These are phyloP conservation scores for Pygoscelis antarcticus DNA, from an alignment of 2,113 vertebrate genomes.

Conservation along the genomic window DNA sequence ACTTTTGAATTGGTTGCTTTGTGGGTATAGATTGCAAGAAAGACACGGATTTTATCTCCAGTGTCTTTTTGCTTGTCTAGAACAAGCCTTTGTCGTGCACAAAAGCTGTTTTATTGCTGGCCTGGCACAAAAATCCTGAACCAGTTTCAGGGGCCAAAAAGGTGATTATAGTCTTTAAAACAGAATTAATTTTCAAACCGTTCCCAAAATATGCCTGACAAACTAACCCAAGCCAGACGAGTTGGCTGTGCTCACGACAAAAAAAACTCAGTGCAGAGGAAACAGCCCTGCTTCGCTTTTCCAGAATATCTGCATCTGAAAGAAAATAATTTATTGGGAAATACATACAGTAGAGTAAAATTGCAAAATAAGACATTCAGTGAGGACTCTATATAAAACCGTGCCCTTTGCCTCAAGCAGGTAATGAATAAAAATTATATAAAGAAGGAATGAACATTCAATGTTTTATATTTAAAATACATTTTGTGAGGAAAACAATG, in stretches of 20 bases:
- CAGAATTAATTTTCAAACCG: not conserved
- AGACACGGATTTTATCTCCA: not conserved
- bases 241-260: not conserved
- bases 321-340: conserved; percentile 74
- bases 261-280: not conserved
- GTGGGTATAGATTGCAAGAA: not conserved
- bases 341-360: conserved; percentile 70
- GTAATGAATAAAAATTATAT: conserved; percentile 57
- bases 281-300: conserved; percentile 54
- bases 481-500: conserved; percentile 74
- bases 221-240: not conserved
- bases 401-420: conserved; percentile 50
- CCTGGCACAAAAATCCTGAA: not conserved
- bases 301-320: conserved; percentile 71
- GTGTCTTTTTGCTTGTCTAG: not conserved
- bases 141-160: not conserved
- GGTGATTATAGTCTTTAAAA: conserved; percentile 24
- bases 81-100: not conserved
- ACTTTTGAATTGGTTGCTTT: not conserved
- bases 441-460: conserved; percentile 67
- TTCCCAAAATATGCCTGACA: conserved; percentile 26
- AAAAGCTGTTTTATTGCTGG: not conserved
- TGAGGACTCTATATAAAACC: conserved; percentile 61
- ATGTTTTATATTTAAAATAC: conserved; percentile 71
- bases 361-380: conserved; percentile 74